Evolutionary conservation across 2,113 vertebrate genomes (phyloP).

Genomic region (Myrmophylax atrothorax): DNA sequence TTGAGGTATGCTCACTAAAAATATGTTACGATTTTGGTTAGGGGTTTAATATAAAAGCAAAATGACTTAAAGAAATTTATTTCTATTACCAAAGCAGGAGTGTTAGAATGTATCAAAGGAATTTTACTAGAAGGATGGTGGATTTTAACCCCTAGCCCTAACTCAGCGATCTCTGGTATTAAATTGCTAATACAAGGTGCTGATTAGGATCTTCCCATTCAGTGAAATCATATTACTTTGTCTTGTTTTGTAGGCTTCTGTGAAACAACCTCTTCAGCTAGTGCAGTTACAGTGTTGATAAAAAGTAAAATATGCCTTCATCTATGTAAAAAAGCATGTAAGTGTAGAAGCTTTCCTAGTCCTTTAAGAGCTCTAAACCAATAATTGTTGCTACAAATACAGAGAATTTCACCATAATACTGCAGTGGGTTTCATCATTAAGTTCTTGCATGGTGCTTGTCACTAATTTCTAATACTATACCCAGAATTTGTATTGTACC

Average conservation of each 20-base stretch:
- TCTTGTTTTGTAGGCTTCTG: not conserved
- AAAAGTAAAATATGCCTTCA: not conserved
- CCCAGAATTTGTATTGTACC: not conserved
- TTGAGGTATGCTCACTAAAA: not conserved
- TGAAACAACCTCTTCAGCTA: not conserved
- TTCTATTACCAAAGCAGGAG: not conserved
- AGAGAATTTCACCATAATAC: not conserved
- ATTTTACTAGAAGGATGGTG: not conserved
- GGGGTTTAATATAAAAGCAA: not conserved
- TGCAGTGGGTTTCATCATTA: not conserved
- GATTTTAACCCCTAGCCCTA: not conserved
- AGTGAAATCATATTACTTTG: not conserved
- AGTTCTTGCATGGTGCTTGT: not conserved
- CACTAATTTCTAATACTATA: not conserved
- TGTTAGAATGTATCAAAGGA: not conserved
- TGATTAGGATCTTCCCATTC: not conserved
- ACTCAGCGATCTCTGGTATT: not conserved
- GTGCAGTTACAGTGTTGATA: not conserved
- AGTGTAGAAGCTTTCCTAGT: not conserved
- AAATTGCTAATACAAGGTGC: not conserved
- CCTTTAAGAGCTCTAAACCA: not conserved
- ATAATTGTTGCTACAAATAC: not conserved
- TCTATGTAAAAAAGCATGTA: not conserved
- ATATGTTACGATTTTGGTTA: not conserved
- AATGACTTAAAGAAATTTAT: not conserved